phyloP scores from a whole-genome alignment of 1,140 invertebrate species.

The Potamilus streckersoni region DNA sequence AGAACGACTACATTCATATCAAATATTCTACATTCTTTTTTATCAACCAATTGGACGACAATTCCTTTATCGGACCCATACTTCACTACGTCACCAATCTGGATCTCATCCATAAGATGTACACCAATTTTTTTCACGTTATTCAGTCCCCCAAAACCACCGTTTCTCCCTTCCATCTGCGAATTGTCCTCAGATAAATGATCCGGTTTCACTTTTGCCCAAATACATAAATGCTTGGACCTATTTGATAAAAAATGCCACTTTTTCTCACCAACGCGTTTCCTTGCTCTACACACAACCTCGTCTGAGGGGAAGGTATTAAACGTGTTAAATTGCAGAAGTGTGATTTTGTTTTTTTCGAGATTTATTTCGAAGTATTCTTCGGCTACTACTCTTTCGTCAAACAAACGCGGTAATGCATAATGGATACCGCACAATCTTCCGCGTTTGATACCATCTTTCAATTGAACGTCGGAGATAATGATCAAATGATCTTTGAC shows the following conservation, averaged over 20 bases:
- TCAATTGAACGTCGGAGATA: no score
- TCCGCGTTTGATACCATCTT: no score
- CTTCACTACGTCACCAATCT: constrained; percentile 9
- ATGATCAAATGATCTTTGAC: no score
- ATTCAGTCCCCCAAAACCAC: background rate
- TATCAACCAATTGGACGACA: background rate
- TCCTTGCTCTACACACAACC: background rate
- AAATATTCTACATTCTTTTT: background rate
- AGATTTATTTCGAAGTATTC: no score
- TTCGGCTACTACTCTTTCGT: no score
- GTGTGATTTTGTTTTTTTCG: no score
- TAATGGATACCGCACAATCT: no score
- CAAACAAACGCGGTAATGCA: no score
- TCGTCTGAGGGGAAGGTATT: background rate
- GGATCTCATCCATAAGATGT: constrained; percentile 3
- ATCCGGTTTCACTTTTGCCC: constrained; percentile 12
- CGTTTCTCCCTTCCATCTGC: no score
- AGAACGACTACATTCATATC: no score
- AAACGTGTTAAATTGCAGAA: no score
- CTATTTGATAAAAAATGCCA: constrained; percentile 4
- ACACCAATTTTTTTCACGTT: background rate
- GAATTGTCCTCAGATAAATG: background rate
- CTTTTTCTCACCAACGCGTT: constrained; percentile 13
- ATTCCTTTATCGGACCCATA: background rate
- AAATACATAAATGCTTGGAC: constrained; percentile 13